Evolutionary conservation across 1,140 invertebrate species (phyloP).

Genomic region (Harlomillsia oculata): DNA sequence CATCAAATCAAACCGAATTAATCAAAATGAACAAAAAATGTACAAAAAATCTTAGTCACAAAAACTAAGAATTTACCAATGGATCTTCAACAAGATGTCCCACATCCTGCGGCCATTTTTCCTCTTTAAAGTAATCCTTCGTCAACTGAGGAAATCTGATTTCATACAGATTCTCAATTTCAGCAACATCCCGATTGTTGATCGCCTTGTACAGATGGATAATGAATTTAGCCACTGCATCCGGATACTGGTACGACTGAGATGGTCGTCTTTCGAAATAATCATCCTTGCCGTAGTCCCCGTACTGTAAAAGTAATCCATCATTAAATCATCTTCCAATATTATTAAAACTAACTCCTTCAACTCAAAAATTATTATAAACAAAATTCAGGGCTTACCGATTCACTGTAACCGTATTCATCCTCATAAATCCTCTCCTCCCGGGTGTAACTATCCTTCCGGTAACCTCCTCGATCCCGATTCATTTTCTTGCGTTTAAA

Average conservation of each 20-base stretch:
- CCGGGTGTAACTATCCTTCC: constrained; percentile 20
- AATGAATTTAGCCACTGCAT: constrained; percentile 35
- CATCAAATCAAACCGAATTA: neutral
- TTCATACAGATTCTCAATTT: constrained; percentile 36
- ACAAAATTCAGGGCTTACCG: neutral
- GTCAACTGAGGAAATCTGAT: constrained; percentile 32
- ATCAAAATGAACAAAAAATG: neutral
- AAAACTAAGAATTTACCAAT: constrained; percentile 10
- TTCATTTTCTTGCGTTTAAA: no score
- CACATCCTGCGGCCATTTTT: constrained; percentile 32
- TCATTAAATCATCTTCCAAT: no score
- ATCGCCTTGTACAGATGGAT: constrained; percentile 34
- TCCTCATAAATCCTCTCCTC: constrained; percentile 24
- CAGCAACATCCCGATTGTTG: constrained; percentile 29
- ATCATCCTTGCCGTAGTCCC: constrained; percentile 10
- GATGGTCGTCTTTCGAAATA: constrained; percentile 6
- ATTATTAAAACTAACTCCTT: neutral
- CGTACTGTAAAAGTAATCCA: neutral
- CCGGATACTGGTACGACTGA: constrained; percentile 24
- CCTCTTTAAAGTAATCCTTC: constrained; percentile 35
- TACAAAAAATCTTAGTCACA: neutral
- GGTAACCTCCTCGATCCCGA: neutral
- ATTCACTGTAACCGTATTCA: constrained; percentile 15
- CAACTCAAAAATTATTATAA: neutral
- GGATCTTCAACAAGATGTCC: constrained; percentile 30